Base-by-base conservation (phyloP, 2,113 vertebrate species). In the Mohoua ochrocephala region DNA sequence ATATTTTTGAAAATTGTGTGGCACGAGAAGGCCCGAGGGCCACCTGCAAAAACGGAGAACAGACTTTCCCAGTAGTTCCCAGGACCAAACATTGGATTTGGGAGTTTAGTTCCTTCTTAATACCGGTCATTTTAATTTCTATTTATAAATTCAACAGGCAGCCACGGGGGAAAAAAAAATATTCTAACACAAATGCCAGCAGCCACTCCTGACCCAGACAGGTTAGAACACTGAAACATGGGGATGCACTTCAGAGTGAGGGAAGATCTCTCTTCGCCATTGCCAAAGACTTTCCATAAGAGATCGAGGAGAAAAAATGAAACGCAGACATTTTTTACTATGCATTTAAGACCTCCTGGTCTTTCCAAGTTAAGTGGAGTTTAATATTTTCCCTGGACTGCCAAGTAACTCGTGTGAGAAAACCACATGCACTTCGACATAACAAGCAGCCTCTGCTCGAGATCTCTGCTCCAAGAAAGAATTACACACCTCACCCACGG, bases 401-500 rank as follows among this genome's bases (percentile, higher is more conserved):
- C 96, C 96, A 96, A 97, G 94, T 80, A 94, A 96, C 81, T 93
- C 22, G 79, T 91, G 95, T 95, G 89, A 96, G 75, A 97, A 97
- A 97, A 95, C 97, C 97, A 96, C 97, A 97, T 89, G 93, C 94
- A 83, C 95, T 96, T 91, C 9, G 4, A 93, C 95, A 97, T 96
- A 95, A 96, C 94, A 91, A 97, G 94, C 96, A 93, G 92, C 89
- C 94, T 96, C 96, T 93, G 94, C 97, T 96, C 59, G 83, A 92
- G 93, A 89, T 96, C 84, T 95, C 52, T 83, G 54, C 95, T 93
- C 88, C 9, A 49, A 94, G 95, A 87, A 94, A 79, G 91, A 97
- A 95, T 96, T 95, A 57, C 82, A 93, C 97, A 95, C 96, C 97
- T 97, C 96, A 87, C 84, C 94, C 95, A 91, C 76, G 54, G 93